Evolutionary conservation across 2,888 invertebrate species (phyloP).

Genomic region (Plagodis dolabraria): DNA sequence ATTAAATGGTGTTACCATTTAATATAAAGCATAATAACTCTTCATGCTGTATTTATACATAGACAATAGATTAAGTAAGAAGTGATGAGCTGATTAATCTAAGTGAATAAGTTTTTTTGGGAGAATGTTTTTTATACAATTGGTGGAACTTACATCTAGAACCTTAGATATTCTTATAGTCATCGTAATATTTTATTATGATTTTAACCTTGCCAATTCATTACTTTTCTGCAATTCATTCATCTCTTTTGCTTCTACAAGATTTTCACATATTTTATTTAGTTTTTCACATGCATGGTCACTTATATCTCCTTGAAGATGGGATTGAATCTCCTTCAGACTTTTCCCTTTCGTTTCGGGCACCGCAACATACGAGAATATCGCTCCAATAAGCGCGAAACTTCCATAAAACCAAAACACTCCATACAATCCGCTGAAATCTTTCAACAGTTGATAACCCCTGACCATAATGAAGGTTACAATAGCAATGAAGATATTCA

Average conservation of each 20-base stretch:
- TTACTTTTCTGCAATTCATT: background rate
- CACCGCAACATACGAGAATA: conserved; percentile 70
- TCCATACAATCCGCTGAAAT: conserved; percentile 71
- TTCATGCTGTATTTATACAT: no score
- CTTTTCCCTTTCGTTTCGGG: conserved; percentile 86
- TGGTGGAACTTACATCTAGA: background rate
- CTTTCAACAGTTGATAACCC: conserved; percentile 75
- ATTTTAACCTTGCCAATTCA: conserved; percentile 10
- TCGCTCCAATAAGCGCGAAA: conserved; percentile 67
- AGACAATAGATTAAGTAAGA: no score
- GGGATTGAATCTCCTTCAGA: conserved; percentile 80
- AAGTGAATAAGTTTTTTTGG: no score
- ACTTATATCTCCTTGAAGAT: conserved; percentile 65
- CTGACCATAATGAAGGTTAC: conserved; percentile 76
- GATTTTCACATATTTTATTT: conserved; percentile 13
- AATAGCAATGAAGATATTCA: conserved; percentile 67
- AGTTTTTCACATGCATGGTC: conserved; percentile 38
- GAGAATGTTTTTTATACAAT: no score
- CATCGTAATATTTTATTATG: background rate
- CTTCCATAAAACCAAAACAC: conserved; percentile 77
- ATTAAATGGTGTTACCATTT: no score
- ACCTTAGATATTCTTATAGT: no score
- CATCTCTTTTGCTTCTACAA: conserved; percentile 9
- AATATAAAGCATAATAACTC: no score
- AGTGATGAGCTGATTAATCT: no score